Evolutionary conservation across 2,113 vertebrate genomes (phyloP).

Genomic region (Dinomys branickii): DNA sequence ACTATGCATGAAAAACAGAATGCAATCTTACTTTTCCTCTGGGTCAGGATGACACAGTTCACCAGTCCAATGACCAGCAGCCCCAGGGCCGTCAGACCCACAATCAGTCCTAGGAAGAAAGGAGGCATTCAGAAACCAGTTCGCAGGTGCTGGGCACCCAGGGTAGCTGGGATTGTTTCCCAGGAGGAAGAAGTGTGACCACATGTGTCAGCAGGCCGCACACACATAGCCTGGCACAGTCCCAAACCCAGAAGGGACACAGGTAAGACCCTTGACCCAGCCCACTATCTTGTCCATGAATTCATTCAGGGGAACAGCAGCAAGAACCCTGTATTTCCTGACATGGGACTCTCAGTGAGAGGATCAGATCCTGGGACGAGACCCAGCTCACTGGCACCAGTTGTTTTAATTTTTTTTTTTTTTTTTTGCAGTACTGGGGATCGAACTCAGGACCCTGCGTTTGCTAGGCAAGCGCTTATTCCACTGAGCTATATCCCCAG

Average conservation of each 20-base stretch:
- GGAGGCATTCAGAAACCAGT: not conserved
- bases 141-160: not conserved
- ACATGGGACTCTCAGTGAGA: not conserved
- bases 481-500: no score
- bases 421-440: no score
- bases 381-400: no score
- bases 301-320: not conserved
- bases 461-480: no score
- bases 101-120: slow-evolving; percentile 69
- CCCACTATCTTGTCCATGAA: not conserved
- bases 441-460: no score
- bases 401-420: no score
- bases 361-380: no score
- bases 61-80: not conserved
- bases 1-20: not conserved
- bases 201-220: not conserved
- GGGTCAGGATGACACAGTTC: slow-evolving; percentile 64
- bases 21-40: slow-evolving; percentile 81
- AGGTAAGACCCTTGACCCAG: no score
- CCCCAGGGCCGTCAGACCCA: slow-evolving; percentile 43
- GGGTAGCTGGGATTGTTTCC: accelerated
- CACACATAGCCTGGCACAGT: not conserved
- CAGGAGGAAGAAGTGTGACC: not conserved
- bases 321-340: not conserved
- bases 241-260: not conserved